phyloP scores from a whole-genome alignment of 2,797 vertebrate species.

The Morelia viridis region DNA sequence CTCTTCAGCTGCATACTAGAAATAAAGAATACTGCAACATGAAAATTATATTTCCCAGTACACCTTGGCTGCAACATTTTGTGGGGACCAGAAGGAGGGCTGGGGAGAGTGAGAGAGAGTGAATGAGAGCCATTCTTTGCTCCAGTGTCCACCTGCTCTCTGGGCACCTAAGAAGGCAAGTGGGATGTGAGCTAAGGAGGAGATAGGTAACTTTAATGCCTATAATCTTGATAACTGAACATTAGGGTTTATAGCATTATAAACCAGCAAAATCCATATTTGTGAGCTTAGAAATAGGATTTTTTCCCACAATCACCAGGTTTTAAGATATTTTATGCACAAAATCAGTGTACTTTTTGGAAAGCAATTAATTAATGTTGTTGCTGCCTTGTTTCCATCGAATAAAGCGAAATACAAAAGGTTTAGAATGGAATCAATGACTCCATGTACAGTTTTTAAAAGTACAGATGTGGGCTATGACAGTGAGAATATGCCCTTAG shows the following conservation, averaged over 20 bases:
- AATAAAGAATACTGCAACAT: background rate
- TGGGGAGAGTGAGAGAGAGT: background rate
- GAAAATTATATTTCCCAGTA: background rate
- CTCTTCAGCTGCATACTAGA: background rate
- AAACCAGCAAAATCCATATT: background rate
- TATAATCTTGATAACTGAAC: background rate
- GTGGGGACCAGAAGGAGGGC: background rate
- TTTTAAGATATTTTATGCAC: background rate
- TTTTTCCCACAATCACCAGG: fast-evolving
- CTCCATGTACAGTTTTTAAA: background rate
- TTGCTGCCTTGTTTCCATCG: background rate
- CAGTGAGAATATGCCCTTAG: background rate
- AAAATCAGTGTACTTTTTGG: background rate
- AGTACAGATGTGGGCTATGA: background rate
- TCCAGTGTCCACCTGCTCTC: background rate
- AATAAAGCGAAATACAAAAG: background rate
- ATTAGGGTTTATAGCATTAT: background rate
- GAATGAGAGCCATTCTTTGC: background rate
- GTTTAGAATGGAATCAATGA: background rate
- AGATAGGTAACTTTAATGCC: background rate
- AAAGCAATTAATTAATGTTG: background rate
- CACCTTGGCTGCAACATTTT: background rate
- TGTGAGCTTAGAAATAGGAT: background rate
- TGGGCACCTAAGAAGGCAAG: background rate
- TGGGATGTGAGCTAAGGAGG: background rate